Percentiles rank a stretch among this genome's conserved stretches.
Conservation (phyloP, 2,113 vertebrate genomes). For the Emydocephalus ijimae region DNA sequence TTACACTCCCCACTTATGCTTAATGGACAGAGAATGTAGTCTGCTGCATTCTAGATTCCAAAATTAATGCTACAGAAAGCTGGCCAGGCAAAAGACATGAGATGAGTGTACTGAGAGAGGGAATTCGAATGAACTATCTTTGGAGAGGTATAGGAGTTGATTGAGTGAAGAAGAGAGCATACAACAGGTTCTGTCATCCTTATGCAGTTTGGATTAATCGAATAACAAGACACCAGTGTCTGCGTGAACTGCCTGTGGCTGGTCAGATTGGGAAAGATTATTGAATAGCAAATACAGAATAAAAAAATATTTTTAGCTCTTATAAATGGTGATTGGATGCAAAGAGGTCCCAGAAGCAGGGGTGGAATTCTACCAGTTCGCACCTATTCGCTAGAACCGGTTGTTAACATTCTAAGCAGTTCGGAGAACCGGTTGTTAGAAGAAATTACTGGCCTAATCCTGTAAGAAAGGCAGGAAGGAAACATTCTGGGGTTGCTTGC, state of each 20-base stretch:
- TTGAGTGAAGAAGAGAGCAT: no score
- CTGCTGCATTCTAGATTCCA: neutral
- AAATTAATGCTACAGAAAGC: neutral
- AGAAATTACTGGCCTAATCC: no score
- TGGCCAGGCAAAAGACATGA: neutral
- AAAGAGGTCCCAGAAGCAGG: neutral
- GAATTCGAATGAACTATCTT: no score
- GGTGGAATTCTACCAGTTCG: no score
- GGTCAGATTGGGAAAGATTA: neutral
- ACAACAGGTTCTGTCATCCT: neutral
- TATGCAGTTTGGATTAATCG: neutral
- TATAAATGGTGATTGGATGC: neutral
- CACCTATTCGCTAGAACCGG: no score
- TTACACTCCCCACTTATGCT: neutral
- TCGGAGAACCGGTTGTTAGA: no score
- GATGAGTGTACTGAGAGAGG: no score
- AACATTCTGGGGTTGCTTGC: no score
- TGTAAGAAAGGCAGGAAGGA: no score
- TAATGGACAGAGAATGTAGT: neutral
- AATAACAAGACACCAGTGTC: neutral
- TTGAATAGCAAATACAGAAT: neutral
- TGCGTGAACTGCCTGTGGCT: neutral
- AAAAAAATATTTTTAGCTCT: neutral
- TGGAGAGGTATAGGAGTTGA: neutral
- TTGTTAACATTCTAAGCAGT: no score